Percentiles rank a stretch among this genome's conserved stretches.
Conservation (phyloP, 2,113 vertebrate species). For the Catharus fuscescens region DNA sequence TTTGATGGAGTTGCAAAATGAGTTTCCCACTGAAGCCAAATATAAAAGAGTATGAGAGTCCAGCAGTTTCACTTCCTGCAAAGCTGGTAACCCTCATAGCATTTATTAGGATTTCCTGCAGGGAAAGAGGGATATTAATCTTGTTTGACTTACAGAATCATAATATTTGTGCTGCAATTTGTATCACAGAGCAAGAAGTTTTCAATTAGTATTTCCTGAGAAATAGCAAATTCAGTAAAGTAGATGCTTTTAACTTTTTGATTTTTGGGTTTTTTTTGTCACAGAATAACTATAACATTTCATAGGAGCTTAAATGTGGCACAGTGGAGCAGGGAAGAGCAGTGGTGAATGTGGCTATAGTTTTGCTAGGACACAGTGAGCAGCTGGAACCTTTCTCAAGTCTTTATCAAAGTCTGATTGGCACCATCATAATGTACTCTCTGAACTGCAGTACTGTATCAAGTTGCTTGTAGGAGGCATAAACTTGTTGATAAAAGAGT, state of each 20-base stretch:
- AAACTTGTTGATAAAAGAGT: background rate
- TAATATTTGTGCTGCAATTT: slow-evolving; percentile 30
- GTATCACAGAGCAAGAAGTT: background rate
- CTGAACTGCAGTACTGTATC: background rate
- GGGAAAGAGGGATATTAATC: background rate
- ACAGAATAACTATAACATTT: background rate
- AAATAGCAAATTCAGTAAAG: background rate
- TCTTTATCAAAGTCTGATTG: background rate
- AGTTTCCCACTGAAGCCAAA: slow-evolving; percentile 29
- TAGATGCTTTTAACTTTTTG: background rate
- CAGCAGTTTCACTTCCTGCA: slow-evolving; percentile 27
- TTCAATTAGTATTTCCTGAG: slow-evolving; percentile 4
- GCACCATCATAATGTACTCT: background rate
- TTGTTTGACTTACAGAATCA: slow-evolving; percentile 32
- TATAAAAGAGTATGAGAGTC: background rate
- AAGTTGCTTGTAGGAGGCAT: background rate
- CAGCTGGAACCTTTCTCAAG: background rate
- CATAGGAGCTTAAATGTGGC: background rate
- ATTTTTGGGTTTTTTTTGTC: background rate
- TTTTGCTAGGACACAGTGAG: background rate
- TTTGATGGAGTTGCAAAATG: background rate
- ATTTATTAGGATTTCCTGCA: slow-evolving; percentile 26
- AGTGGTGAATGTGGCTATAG: background rate
- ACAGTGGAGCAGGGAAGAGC: background rate
- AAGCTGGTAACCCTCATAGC: background rate